Percentiles rank a stretch among this genome's conserved stretches.
Conservation (phyloP, 2,113 vertebrate genomes). For the Myrmecobius fasciatus region DNA sequence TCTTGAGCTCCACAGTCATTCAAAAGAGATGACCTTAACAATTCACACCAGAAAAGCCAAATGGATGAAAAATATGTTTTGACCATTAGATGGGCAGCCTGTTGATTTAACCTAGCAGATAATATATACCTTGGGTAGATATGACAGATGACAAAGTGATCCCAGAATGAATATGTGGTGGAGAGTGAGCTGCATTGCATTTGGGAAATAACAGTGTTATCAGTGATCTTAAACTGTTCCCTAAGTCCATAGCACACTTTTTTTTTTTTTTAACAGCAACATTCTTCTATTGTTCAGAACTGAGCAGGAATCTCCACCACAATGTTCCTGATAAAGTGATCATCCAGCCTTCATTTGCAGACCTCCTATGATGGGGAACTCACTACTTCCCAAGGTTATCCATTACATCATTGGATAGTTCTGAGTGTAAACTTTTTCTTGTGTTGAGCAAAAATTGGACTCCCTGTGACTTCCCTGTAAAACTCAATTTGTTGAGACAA, state of each 20-base stretch:
- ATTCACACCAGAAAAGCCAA: background rate
- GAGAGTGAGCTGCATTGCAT: background rate
- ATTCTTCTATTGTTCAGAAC: background rate
- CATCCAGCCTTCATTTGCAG: background rate
- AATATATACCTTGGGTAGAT: background rate
- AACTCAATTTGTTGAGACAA: background rate
- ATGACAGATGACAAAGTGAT: background rate
- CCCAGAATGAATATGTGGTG: background rate
- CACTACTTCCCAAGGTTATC: background rate
- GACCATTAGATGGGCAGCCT: background rate
- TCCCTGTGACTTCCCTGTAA: background rate
- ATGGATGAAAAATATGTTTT: background rate
- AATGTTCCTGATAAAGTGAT: background rate
- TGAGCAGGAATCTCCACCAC: background rate
- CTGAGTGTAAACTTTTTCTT: background rate
- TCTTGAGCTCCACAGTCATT: background rate
- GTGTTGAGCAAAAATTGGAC: background rate
- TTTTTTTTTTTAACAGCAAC: background rate
- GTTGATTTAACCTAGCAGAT: background rate
- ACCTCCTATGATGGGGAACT: background rate
- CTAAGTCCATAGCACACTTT: background rate
- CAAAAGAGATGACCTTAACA: background rate
- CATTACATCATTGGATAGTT: background rate
- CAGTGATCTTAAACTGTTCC: background rate
- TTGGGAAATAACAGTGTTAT: background rate